Base-by-base conservation (phyloP, 2,888 invertebrate species). In the Drosophila parthenogenetica region DNA sequence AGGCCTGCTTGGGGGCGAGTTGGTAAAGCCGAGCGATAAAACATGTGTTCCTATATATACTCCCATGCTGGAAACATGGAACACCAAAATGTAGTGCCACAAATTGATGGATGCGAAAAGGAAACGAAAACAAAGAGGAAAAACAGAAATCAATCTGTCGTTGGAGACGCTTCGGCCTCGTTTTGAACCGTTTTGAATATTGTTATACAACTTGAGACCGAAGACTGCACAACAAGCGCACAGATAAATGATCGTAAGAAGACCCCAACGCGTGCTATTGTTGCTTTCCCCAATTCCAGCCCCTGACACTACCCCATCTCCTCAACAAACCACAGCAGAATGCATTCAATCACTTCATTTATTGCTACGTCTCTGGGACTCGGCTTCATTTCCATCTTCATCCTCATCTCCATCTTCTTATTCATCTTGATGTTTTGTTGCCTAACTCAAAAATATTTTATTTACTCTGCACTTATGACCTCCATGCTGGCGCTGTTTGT, bases 391-490 rank as follows among this genome's bases (percentile, higher is more conserved):
- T 62, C 49, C 64, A 19, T 55, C 57, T 40, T 29, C 39, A 22
- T 50, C 57, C 37, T 53, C 81, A 35, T 55, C 57, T 40, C 25
- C 39, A 22, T 50, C 51, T 37, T 16, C 55, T n/a, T 39, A 16
- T 43, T n/a, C 35, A 19, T 63, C 43, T 49, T 32, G 53, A 13
- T 48, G 45, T 32, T 48, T 13, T 35, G 62, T 67, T 60, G 69
- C 61, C 67, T 57, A 79, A 72, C 75, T 62, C 53, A 62, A 81
- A 79, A 83, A 83, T 88, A 75, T 83, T 86, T 85, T 85, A 85
- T 85, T 85, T 85, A 85, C 88, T 79, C 77, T 85, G 88, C 87
- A 83, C 85, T 88, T 86, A 81, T 85, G 85, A 88, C 85, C 88
- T 75, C 87, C 79, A 85, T 79, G 85, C 64, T 53, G 60, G 53